Evolutionary conservation across 2,113 vertebrate genomes (phyloP), one percentile per base, ranked within the genome.

Genomic region (Caranx ignobilis): DNA sequence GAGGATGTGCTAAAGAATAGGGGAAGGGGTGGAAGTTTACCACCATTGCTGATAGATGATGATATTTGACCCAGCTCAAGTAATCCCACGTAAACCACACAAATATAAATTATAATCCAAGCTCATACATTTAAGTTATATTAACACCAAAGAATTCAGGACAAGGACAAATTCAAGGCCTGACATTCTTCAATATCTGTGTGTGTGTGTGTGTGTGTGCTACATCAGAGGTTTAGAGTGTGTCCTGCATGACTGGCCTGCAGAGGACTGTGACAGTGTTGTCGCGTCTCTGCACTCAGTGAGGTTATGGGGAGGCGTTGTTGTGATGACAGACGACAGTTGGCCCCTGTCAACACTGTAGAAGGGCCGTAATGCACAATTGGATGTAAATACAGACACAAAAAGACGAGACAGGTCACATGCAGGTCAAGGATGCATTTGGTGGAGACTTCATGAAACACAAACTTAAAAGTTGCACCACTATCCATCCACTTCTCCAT

Each of bases 1-100:
- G 65, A 88, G 86, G 87, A 90, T 89, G 84, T 86, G 70, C 31
- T 66, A 50, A 78, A 88, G 76, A 87, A 87, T 70, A 54, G 52
- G 39, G 54, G 56, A 83, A 73, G 75, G 41, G 79, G 67, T 71
- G 77, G 70, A 76, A 8, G 15, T 75, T 63, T 18, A 78, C 32
- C 15, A 75, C 45, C 26, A 3, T 15, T 3, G 45, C 45, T 15
- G 45, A 47, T 47, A 45, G 21, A 75, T 41, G 56, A 15, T 65
- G 41, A 55, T 66, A 43, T 67, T 57, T 57, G 47, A 41, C 13
- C 26, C 2, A n/a, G 41, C 8, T 31, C 45, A 47, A 18, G 26
- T 32, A 21, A 31, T 71, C 71, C 16, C 5, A 67, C 32, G 4
- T 11, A 13, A 41, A 48, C 68, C 59, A 12, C 9, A 61, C 15